phyloP scores from a whole-genome alignment of 2,888 invertebrate species.

The Amblyjoppa proteus region DNA sequence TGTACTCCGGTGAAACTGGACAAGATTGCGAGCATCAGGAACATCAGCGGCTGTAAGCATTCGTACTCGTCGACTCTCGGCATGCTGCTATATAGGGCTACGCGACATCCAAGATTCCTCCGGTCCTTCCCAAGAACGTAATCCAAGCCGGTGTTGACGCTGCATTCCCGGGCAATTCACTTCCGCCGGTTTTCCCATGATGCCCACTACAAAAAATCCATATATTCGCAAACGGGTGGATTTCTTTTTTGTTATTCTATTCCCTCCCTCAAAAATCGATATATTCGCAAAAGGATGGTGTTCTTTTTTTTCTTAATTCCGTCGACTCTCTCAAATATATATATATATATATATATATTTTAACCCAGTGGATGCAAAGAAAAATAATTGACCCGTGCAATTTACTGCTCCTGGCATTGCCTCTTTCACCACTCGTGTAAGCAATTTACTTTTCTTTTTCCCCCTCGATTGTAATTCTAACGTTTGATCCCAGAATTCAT shows the following conservation, averaged over 20 bases:
- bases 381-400: slow-evolving; percentile 2
- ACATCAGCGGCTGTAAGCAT: slow-evolving; percentile 38
- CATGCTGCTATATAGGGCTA: slow-evolving; percentile 7
- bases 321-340: no score
- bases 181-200: slow-evolving; percentile 7
- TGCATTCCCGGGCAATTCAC: slow-evolving; percentile 44
- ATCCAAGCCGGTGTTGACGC: slow-evolving; percentile 40
- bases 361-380: neutral
- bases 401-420: neutral
- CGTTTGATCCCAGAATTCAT: slow-evolving; percentile 15
- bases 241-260: neutral
- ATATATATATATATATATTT: no score
- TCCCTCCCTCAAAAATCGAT: no score
- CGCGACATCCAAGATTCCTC: slow-evolving; percentile 42
- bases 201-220: slow-evolving; percentile 2
- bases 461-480: neutral
- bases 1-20: slow-evolving; percentile 23
- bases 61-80: slow-evolving; percentile 34
- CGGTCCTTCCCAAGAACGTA: slow-evolving; percentile 32
- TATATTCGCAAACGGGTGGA: neutral
- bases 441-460: neutral
- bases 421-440: neutral
- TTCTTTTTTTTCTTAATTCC: neutral
- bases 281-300: neutral
- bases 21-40: slow-evolving; percentile 53